phyloP scores from a whole-genome alignment of 2,888 invertebrate genomes.

The Lamellibrachia satsuma region DNA sequence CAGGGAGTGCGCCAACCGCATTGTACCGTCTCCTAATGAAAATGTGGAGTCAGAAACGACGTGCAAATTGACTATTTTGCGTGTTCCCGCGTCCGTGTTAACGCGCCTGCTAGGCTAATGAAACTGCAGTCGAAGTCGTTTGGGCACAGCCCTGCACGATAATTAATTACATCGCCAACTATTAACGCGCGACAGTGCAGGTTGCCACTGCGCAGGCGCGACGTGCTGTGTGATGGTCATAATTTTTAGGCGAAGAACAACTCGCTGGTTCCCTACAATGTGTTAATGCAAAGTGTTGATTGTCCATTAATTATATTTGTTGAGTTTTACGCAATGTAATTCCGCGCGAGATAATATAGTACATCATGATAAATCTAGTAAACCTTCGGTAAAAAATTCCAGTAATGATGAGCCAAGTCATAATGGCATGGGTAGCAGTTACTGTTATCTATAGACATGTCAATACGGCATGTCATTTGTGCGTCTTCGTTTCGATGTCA shows the following conservation, averaged over 20 bases:
- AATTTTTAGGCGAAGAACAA: neutral
- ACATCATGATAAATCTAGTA: too few relatives aligned
- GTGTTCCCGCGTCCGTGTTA: neutral
- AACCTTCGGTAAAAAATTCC: too few relatives aligned
- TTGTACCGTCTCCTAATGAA: neutral
- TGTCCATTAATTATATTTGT: too few relatives aligned
- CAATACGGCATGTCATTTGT: too few relatives aligned
- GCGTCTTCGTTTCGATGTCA: neutral
- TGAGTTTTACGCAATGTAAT: too few relatives aligned
- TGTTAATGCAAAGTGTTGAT: too few relatives aligned
- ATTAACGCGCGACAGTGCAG: neutral
- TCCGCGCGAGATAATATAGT: too few relatives aligned
- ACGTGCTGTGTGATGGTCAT: neutral
- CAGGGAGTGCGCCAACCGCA: neutral
- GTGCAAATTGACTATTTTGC: neutral
- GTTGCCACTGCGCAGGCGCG: neutral
- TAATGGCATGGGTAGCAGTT: too few relatives aligned
- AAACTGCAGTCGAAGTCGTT: slow-evolving; percentile 17
- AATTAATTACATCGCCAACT: neutral
- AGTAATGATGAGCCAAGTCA: too few relatives aligned
- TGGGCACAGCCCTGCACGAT: neutral
- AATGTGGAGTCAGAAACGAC: neutral
- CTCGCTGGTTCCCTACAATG: neutral
- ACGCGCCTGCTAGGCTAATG: neutral
- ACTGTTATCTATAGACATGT: too few relatives aligned